phyloP scores from a whole-genome alignment of 2,113 vertebrate species.

The Centrocercus urophasianus region DNA sequence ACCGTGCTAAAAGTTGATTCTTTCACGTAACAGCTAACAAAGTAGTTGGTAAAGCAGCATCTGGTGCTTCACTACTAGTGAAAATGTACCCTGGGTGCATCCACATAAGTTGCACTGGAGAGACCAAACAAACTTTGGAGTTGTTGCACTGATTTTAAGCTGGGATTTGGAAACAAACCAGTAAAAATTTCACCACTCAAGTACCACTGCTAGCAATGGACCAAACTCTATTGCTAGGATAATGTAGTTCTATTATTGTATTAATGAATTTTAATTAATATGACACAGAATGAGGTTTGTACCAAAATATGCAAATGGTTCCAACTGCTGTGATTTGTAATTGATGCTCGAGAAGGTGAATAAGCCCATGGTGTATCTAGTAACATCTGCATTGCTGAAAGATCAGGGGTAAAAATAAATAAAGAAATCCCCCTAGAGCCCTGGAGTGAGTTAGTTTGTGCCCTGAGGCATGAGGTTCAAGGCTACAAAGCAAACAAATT shows the following conservation, averaged over 20 bases:
- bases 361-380: not conserved
- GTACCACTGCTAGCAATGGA: not conserved
- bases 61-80: not conserved
- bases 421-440: not conserved
- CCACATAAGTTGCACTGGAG: not conserved
- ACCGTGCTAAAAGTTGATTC: not conserved
- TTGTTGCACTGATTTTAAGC: not conserved
- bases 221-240: not conserved
- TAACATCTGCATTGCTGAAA: not conserved
- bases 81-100: not conserved
- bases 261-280: not conserved
- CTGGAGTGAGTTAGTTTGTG: not conserved
- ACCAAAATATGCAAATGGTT: not conserved
- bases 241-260: not conserved
- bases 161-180: not conserved
- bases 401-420: not conserved
- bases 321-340: not conserved
- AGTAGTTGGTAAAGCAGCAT: not conserved
- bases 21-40: not conserved
- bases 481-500: constrained; percentile 14
- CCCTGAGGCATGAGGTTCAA: not conserved
- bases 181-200: not conserved
- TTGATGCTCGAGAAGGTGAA: not conserved
- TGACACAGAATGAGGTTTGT: not conserved
- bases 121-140: not conserved